These are phyloP conservation scores for Cataglyphis cursor DNA, from an alignment of 2,888 invertebrate genomes.

Conservation along the genomic window DNA sequence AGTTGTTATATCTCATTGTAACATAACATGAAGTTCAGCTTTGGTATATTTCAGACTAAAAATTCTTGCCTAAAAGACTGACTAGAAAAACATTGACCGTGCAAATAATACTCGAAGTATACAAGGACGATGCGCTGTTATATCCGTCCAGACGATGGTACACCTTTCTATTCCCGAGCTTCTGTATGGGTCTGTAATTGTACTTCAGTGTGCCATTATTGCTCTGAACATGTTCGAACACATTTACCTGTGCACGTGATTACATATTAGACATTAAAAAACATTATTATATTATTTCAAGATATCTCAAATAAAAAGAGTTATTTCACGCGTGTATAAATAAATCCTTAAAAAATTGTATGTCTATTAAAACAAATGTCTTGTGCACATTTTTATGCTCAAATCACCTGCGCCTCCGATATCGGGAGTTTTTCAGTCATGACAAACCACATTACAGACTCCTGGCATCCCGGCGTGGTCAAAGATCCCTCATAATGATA, in stretches of 20 bases:
- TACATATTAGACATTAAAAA: conserved; percentile 1
- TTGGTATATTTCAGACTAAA: not conserved
- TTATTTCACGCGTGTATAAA: not conserved
- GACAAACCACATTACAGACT: conserved; percentile 92
- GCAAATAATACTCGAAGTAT: conserved; percentile 39
- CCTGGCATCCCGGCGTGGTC: conserved; percentile 92
- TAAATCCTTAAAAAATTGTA: not conserved
- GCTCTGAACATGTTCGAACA: conserved; percentile 71
- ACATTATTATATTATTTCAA: not conserved
- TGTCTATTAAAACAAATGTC: not conserved
- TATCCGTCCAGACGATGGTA: conserved; percentile 78
- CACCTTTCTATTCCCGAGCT: conserved; percentile 75
- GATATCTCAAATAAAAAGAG: not conserved
- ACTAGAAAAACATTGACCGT: conserved; percentile 42
- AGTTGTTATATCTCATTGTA: not conserved
- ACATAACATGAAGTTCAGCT: not conserved
- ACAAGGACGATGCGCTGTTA: conserved; percentile 43
- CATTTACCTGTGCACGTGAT: conserved; percentile 70
- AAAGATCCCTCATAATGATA: conserved; percentile 92
- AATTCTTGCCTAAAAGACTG: not conserved
- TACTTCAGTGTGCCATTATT: conserved; percentile 73
- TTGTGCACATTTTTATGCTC: not conserved
- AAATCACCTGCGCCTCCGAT: conserved; percentile 87
- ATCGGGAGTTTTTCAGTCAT: conserved; percentile 88
- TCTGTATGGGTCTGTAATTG: conserved; percentile 87